Base-by-base conservation (phyloP, 2,888 invertebrate genomes). In the Ennomos erosarius region DNA sequence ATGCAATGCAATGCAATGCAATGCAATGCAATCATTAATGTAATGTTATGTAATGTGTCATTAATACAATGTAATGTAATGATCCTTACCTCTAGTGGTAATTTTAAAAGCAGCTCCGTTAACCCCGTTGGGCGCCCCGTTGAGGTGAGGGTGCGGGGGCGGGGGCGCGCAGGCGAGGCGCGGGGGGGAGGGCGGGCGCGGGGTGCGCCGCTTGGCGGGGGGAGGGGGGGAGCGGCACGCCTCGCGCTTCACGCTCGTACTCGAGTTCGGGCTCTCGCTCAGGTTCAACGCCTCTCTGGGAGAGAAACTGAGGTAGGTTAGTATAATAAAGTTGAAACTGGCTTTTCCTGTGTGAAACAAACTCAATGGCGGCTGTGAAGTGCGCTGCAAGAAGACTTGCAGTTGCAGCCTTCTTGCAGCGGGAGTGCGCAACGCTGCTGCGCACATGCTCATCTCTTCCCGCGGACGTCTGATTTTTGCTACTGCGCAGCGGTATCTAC, bases 201-300 rank as follows among this genome's bases (percentile, higher is more conserved):
- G 85, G 34, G 89, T 83, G 78, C 91, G 87, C 42, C 92, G 83
- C 88, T 93, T 96, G 48, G 94, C 93, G 9, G 95, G 94, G 40
- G 96, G 95, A 49, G 95, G 94, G 62, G 93, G 94, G 45, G 93
- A 88, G 58, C 89, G 85, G 67, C 88, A 85, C 58, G 90, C 89
- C 71, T 86, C 91, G 59, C 90, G 90, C 80, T 82, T 94, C 85
- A 66, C 78, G 54, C 82, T 79, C 5, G 68, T 54, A 61, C 76
- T 75, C 74, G 92, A 87, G 78, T 75, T 93, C 67, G 92, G 94
- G 71, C 90, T 94, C 75, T 96, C 95, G 63, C 95, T 94, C 39
- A 98, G 94, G 88, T 98, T 98, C 55, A 98, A 92, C 1, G 98
- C 97, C 88, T 98, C 98, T 75, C 97, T 95, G 88, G 71, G 62